These are phyloP conservation scores for Hypothenemus hampei DNA, from an alignment of 1,140 invertebrate species.

Conservation along the genomic window DNA sequence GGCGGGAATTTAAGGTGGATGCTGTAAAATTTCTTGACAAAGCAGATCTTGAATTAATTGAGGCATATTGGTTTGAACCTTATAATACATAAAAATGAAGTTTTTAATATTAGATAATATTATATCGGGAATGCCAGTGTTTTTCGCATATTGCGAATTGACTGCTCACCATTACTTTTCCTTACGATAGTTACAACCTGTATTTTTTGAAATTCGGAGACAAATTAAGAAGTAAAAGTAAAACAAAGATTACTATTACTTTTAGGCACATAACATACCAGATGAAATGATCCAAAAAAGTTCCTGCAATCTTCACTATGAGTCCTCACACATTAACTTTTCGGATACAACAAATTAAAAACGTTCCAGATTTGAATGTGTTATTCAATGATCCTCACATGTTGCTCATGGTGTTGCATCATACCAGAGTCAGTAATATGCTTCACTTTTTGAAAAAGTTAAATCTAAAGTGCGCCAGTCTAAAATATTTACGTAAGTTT, in stretches of 20 bases:
- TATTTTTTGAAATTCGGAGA: no score
- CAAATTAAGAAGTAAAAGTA: no score
- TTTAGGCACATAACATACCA: slow-evolving; percentile 37
- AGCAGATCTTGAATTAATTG: no score
- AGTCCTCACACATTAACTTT: slow-evolving; percentile 45
- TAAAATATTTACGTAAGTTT: slow-evolving; percentile 46
- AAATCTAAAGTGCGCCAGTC: slow-evolving; percentile 48
- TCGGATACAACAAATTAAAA: slow-evolving; percentile 47
- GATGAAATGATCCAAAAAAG: slow-evolving; percentile 44
- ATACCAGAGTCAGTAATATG: slow-evolving; percentile 47
- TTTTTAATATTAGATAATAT: no score
- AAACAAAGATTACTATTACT: not conserved
- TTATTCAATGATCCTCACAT: slow-evolving; percentile 50
- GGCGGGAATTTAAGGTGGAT: no score
- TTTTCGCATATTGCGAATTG: no score
- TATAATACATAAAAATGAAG: no score
- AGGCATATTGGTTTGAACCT: no score
- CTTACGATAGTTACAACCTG: no score
- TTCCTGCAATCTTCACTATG: slow-evolving; percentile 48
- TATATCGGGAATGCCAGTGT: no score
- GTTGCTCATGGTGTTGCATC: slow-evolving; percentile 49
- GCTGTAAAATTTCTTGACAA: no score
- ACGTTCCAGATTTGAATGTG: slow-evolving; percentile 48
- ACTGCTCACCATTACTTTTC: no score
- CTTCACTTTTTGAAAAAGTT: slow-evolving; percentile 46